A percentile compares a stretch with the other conserved stretches of the same genome.
Conservation (phyloP, 2,888 invertebrate species). For the Dinocampus coccinellae region DNA sequence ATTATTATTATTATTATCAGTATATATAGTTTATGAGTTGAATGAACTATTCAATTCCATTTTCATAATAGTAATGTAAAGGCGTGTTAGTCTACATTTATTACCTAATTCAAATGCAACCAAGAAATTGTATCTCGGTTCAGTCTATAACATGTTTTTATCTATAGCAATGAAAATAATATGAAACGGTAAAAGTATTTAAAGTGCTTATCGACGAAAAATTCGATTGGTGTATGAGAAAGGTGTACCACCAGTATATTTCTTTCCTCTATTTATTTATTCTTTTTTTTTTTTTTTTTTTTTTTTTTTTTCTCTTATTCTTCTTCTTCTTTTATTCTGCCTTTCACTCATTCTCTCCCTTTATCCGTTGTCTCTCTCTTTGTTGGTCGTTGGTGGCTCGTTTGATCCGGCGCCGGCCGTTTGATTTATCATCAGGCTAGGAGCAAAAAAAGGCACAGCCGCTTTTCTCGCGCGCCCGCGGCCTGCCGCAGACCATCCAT, state of each 20-base stretch:
- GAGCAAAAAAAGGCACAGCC: conserved; percentile 40
- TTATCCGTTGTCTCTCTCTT: conserved; percentile 21
- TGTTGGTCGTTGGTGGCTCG: conserved; percentile 32
- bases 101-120: conserved; percentile 10
- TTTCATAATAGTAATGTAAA: conserved; percentile 2
- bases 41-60: conserved; percentile 8
- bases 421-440: conserved; percentile 50
- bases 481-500: conserved; percentile 49
- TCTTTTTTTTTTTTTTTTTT: no score
- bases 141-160: conserved; percentile 8
- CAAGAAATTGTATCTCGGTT: conserved; percentile 13
- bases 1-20: no score
- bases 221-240: conserved; percentile 10
- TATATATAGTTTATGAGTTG: no score
- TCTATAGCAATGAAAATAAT: not conserved
- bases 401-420: conserved; percentile 42
- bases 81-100: not conserved
- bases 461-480: conserved; percentile 42
- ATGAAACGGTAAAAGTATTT: conserved; percentile 3
- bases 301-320: conserved; percentile 20
- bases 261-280: not conserved
- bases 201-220: conserved; percentile 31
- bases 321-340: no score
- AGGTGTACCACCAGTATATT: no score
- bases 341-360: conserved; percentile 23